Base-by-base conservation (phyloP, 2,888 invertebrate species). In the Bhutanitis thaidina region DNA sequence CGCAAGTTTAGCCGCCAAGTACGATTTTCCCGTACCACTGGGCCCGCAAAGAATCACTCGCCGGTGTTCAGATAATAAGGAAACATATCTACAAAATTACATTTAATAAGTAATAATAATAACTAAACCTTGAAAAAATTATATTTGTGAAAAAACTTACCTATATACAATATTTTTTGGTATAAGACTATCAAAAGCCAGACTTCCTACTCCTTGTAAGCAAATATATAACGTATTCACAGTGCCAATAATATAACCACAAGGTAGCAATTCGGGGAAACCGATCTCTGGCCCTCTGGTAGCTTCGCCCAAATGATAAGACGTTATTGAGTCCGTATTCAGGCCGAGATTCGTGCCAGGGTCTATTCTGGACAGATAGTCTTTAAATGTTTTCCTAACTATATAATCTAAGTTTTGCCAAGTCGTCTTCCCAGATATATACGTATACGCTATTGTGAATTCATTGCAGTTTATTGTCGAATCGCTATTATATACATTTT, bases 81-180 rank as follows among this genome's bases (percentile, higher is more conserved):
- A 94, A 40, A 97, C 93, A 70, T 96, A 96, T 78, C 91, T 91
- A 65, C 12, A 60, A 39, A 47, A 4, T 36, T 37, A 51, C 43
- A 40, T 39, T 40, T 39, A 40, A 30, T 43, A 41, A 49, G 45
- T 25, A 1, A 38, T 41, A 52, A 30, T 48, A 25, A 16, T 27
- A n/a, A 16, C 4, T 53, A 0, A 36, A 36, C 3, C 2, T 20
- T 16, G 9, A n/a, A 39, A 34, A 37, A 16, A 27, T 13, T 25
- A 12, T 9, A 20, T 8, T 37, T 34, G 10, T 32, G 40, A 16
- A 34, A 20, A 36, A 45, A 69, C 92, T 69, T 90, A 90, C 79
- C 98, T 94, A 87, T 98, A 97, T 48, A 99, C 95, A 67, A 98
- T 97, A 69, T 97, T 96, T 89, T 98, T 96, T 59, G 98, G 98